Percentiles rank a stretch among this genome's conserved stretches.
These are phyloP conservation scores for Pipra filicauda DNA, from an alignment of 2,113 vertebrate genomes.

Conservation along the genomic window DNA sequence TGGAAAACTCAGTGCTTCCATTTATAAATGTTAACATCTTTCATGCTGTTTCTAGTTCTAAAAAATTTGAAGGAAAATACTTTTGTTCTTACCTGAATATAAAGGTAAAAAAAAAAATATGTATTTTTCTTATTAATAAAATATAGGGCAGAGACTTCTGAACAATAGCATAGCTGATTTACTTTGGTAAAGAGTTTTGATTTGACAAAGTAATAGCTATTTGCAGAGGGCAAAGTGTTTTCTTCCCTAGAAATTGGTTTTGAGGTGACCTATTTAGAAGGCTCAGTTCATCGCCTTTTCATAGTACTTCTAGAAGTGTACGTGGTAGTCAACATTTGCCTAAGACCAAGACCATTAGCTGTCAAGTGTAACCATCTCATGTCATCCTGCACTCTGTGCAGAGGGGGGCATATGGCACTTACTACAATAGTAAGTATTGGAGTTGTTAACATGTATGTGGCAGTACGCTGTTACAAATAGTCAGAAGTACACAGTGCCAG, in stretches of 20 bases:
- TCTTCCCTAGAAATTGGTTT: background rate
- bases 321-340: background rate
- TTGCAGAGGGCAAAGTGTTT: background rate
- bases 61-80: background rate
- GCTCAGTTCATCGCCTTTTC: background rate
- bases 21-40: background rate
- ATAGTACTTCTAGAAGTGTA: background rate
- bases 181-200: background rate
- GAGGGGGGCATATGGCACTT: accelerated
- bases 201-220: background rate
- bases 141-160: background rate
- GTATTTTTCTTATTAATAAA: background rate
- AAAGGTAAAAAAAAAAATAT: background rate
- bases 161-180: background rate
- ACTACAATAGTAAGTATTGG: background rate
- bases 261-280: background rate
- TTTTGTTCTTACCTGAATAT: background rate
- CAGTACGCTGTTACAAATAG: background rate
- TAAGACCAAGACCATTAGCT: background rate
- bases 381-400: background rate
- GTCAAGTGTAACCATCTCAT: background rate
- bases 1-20: background rate
- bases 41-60: background rate
- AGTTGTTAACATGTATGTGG: background rate
- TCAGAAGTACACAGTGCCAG: background rate